A percentile compares a stretch with the other conserved stretches of the same genome.
phyloP scores from a whole-genome alignment of 2,888 invertebrate species.

The Ophioninae sp. region DNA sequence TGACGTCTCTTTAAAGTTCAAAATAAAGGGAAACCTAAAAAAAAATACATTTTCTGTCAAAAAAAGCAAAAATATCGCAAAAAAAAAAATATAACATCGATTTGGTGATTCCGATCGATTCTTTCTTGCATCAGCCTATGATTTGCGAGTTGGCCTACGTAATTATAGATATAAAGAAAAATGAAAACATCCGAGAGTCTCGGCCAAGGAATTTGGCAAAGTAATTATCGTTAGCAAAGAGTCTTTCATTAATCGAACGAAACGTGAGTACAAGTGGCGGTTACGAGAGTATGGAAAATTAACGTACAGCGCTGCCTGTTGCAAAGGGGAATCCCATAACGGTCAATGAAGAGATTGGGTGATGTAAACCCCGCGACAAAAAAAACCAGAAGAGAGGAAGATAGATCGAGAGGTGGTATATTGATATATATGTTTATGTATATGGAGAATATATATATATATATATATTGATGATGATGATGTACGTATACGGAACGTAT shows the following conservation, averaged over 20 bases:
- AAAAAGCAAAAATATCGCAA: too few relatives aligned
- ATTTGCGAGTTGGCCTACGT: conserved; percentile 35
- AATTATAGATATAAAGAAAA: conserved; percentile 11
- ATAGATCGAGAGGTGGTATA: conserved; percentile 13
- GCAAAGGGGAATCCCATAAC: conserved; percentile 21
- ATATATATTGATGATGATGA: conserved; percentile 13
- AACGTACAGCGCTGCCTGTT: conserved; percentile 51
- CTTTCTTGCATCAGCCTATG: conserved; percentile 18
- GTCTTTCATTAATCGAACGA: conserved; percentile 79
- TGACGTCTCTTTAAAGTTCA: too few relatives aligned
- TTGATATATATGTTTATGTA: conserved; percentile 61
- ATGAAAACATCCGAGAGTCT: conserved; percentile 11
- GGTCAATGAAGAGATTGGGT: conserved; percentile 28
- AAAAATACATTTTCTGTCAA: too few relatives aligned
- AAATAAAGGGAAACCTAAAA: too few relatives aligned
- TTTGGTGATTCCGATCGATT: conserved; percentile 2
- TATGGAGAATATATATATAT: conserved; percentile 58
- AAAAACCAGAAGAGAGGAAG: conserved; percentile 6
- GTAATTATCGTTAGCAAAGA: conserved; percentile 63
- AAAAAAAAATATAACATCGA: neutral
- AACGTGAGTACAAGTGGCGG: conserved; percentile 71
- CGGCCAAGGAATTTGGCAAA: conserved; percentile 64
- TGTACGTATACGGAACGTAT: conserved; percentile 67
- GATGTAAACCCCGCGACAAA: conserved; percentile 41
- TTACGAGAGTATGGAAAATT: conserved; percentile 32